A percentile compares a stretch with the other conserved stretches of the same genome.
These are phyloP conservation scores for Girardia tigrina DNA, from an alignment of 2,888 invertebrate genomes.

Conservation along the genomic window DNA sequence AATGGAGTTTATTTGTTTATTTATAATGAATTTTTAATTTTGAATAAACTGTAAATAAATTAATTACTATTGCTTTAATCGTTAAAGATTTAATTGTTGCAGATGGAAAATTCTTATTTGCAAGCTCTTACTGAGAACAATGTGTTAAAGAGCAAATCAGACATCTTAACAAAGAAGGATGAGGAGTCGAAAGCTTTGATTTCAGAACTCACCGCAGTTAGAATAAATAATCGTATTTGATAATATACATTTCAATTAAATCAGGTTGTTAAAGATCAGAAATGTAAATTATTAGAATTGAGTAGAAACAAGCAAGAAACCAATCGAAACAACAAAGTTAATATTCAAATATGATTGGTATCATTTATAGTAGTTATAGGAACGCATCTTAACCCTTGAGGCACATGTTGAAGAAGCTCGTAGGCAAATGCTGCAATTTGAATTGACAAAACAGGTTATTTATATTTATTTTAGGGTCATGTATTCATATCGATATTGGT, in stretches of 20 bases:
- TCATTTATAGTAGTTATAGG: constrained; percentile 39
- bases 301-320: constrained; percentile 45
- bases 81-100: too few relatives aligned
- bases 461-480: neutral
- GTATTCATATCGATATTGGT: neutral
- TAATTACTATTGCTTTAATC: too few relatives aligned
- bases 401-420: constrained; percentile 44
- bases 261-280: constrained; percentile 48
- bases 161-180: constrained; percentile 43
- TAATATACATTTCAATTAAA: neutral
- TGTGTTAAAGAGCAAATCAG: constrained; percentile 41
- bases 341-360: constrained; percentile 10
- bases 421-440: constrained; percentile 44
- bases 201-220: constrained; percentile 44
- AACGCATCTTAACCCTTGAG: constrained; percentile 43
- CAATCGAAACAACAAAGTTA: constrained; percentile 41
- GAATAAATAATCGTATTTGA: constrained; percentile 38
- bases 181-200: constrained; percentile 42
- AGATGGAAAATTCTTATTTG: neutral
- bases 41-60: too few relatives aligned
- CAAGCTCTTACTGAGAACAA: constrained; percentile 40
- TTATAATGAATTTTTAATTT: too few relatives aligned
- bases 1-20: too few relatives aligned
- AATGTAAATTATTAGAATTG: constrained; percentile 45
- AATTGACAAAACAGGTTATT: constrained; percentile 44